Evolutionary conservation across 2,888 invertebrate genomes (phyloP), one percentile per base, ranked within the genome.

Genomic region (Arenicola marina): DNA sequence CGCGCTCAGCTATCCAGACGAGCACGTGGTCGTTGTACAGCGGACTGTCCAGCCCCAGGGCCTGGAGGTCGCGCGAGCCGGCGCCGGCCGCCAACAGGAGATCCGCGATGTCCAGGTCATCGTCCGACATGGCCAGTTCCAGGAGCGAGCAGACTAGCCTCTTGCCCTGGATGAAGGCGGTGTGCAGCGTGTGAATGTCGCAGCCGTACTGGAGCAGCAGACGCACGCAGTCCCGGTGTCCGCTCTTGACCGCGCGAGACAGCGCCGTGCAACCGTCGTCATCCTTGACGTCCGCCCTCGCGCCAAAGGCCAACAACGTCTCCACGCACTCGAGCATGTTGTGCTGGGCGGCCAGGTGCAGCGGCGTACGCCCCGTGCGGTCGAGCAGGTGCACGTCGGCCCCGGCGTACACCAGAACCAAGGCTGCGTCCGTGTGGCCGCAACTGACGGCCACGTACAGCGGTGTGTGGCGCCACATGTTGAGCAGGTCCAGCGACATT

Each of bases 201-300:
- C 74, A 72, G 0, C 72, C 69, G 33, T 63, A 46, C 45, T 66
- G 44, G 1, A 77, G 38, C 32, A 79, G 62, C 4, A 64, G 29
- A n/a, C 58, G 34, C 3, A 72, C 75, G 4, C 73, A 67, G 18
- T 65, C 62, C 2, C 48, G 56, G 15, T 67, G 58, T 15, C 71
- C 69, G 4, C 62, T 63, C 45, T 69, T 67, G 4, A 70, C 53
- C 2, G 73, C 72, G 28, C 66, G 61, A 18, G 70, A 60, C 7
- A 74, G 63, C 0, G 74, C 68, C 0, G 72, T 73, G 57, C 71
- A 72, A 1, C 71, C 69, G 26, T 65, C 59, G 26, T 46, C 51
- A 61, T 71, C 69, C 15, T 21, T 15, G 2, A 59, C 31, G 45
- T 70, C 62, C 4, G 62, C 56, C 2, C 58, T 18, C 26, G 65